Base-by-base conservation (phyloP, 2,888 invertebrate species). In the Dilophus febrilis region DNA sequence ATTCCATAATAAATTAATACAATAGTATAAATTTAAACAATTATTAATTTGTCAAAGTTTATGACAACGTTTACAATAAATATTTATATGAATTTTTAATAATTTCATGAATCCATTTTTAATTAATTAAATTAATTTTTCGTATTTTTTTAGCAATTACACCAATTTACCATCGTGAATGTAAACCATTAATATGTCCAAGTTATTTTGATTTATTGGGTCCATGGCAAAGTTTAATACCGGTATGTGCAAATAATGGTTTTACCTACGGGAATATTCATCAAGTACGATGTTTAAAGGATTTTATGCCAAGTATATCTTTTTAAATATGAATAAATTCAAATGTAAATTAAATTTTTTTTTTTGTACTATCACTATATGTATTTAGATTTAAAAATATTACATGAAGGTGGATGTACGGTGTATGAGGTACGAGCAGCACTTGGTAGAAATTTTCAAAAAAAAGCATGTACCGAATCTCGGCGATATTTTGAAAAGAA, bases 191-290 rank as follows among this genome's bases (percentile, higher is more conserved):
- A 37, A 22, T 42, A 16, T 41, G 43, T 46, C 18, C 39, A 44
- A 11, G 45, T 40, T 18, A 38, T 38, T 12, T 27, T 39, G 16
- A 18, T 37, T 19, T 47, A 42, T 13, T 45, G 42, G 17, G 22
- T 38, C n/a, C 48, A 48, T 47, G 46, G 46, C 40, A 29, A 10
- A 32, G 28, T 33, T 19, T 22, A 22, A 28, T 18, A 14, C 42
- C 44, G 13, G 52, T 55, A 19, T 56, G 54, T 44, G 52, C 49
- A 2, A 53, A 40, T 40, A 53, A 55, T 26, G 56, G 54, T 10
- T 47, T 46, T 40, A 53, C 54, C 2, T 56, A 55, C 44, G 42
- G 46, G 26, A 53, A 52, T 44, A 42, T 49, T 5, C 50, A 45
- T 17, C 51, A 53, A 40, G 48, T 55, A 12, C 49, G 51, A 26